Conservation (phyloP, 2,113 vertebrate genomes). For the Ursus arctos region DNA sequence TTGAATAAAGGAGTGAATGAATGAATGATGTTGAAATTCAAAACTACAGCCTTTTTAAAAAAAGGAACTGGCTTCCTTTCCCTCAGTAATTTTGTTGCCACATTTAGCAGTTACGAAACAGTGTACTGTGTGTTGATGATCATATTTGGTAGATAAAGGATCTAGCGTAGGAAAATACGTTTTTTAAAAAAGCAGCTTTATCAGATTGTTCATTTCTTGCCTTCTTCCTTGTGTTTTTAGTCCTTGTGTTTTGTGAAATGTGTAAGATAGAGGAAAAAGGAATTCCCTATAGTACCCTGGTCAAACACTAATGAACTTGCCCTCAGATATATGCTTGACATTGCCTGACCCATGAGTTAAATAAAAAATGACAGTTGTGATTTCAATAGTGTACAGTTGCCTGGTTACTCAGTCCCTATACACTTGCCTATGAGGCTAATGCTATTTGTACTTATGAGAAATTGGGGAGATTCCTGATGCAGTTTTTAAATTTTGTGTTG, state of each 20-base stretch:
- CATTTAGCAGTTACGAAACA: conserved; percentile 26
- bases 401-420: conserved; percentile 13
- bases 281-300: conserved; percentile 89
- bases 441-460: conserved; percentile 11
- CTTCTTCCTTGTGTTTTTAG: neutral
- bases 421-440: neutral
- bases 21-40: neutral
- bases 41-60: neutral
- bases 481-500: conserved; percentile 43
- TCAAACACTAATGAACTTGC: conserved; percentile 91
- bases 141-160: conserved; percentile 17
- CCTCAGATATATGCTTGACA: conserved; percentile 88
- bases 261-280: conserved; percentile 73
- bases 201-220: conserved; percentile 7
- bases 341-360: conserved; percentile 87
- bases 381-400: conserved; percentile 30
- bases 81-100: conserved; percentile 1
- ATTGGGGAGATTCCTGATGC: neutral
- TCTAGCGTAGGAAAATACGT: neutral
- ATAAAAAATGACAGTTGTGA: conserved; percentile 79
- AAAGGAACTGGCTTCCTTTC: neutral
- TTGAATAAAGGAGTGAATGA: conserved; percentile 3
- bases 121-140: neutral
- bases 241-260: conserved; percentile 22
- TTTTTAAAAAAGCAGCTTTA: conserved; percentile 1